These are phyloP conservation scores for Plusia festucae DNA, from an alignment of 2,888 invertebrate genomes.

Conservation along the genomic window DNA sequence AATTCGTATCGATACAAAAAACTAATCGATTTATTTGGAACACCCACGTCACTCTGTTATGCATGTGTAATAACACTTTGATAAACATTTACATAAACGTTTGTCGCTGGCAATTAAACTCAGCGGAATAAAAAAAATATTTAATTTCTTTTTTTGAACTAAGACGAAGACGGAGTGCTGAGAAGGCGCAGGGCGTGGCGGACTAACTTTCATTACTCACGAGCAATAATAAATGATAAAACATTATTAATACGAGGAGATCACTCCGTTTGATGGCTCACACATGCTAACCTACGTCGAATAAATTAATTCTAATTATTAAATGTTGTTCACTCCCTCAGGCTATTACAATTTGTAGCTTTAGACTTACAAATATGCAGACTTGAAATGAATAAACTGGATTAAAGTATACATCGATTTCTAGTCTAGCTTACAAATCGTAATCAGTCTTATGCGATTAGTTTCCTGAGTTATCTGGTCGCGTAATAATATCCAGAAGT, in stretches of 20 bases:
- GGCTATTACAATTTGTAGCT: slow-evolving; percentile 54
- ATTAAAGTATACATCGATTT: slow-evolving; percentile 30
- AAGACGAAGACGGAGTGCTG: slow-evolving; percentile 87
- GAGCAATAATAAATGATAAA: slow-evolving; percentile 88
- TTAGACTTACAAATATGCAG: slow-evolving; percentile 36
- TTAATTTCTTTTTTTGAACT: slow-evolving; percentile 79
- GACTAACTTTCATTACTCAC: slow-evolving; percentile 88
- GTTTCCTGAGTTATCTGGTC: slow-evolving; percentile 75
- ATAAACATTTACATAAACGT: slow-evolving; percentile 75
- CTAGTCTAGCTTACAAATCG: slow-evolving; percentile 49
- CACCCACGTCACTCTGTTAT: slow-evolving; percentile 69
- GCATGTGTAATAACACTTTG: slow-evolving; percentile 55
- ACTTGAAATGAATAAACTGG: slow-evolving; percentile 33
- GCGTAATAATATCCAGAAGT: slow-evolving; percentile 86
- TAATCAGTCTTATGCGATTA: slow-evolving; percentile 71
- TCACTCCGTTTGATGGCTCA: slow-evolving; percentile 82
- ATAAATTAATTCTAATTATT: slow-evolving; percentile 88
- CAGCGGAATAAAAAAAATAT: slow-evolving; percentile 69
- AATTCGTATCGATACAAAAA: slow-evolving; percentile 61
- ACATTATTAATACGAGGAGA: slow-evolving; percentile 88
- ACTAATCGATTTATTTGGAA: slow-evolving; percentile 66
- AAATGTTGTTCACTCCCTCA: slow-evolving; percentile 72
- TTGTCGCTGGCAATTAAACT: slow-evolving; percentile 81
- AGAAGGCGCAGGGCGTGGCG: slow-evolving; percentile 84
- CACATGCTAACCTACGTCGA: slow-evolving; percentile 79